These are phyloP conservation scores for Gasterosteus nipponicus DNA, from an alignment of 2,113 vertebrate species.

Conservation along the genomic window DNA sequence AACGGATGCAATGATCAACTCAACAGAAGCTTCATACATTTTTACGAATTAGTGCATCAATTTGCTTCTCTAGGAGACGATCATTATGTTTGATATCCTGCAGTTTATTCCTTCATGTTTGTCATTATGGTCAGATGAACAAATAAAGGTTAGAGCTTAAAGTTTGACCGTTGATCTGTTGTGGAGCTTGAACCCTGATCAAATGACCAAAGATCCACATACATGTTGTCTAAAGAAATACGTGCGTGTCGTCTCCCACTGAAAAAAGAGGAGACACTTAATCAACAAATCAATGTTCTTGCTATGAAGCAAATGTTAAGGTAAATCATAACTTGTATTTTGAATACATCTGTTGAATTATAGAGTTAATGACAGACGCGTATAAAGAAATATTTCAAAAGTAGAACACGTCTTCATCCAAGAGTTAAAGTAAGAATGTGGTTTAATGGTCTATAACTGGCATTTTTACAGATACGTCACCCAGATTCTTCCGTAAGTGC, in stretches of 20 bases:
- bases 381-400: not conserved
- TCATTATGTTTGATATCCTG: not conserved
- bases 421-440: not conserved
- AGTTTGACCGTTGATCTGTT: not conserved
- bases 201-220: conserved; percentile 3
- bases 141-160: not conserved
- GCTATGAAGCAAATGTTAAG: not conserved
- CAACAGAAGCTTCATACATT: conserved; percentile 31
- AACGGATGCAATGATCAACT: conserved; percentile 29
- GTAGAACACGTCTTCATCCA: not conserved
- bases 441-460: not conserved
- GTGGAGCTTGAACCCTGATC: not conserved
- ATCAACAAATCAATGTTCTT: not conserved
- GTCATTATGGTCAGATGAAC: not conserved
- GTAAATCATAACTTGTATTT: not conserved
- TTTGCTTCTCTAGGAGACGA: not conserved
- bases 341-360: not conserved
- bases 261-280: conserved; percentile 14
- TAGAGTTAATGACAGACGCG: not conserved
- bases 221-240: not conserved
- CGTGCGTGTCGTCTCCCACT: conserved; percentile 25
- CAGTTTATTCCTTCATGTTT: not conserved
- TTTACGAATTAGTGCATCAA: conserved; percentile 11
- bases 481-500: conserved; percentile 3
- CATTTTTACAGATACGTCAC: not conserved